These are phyloP conservation scores for Macrotrachela quadricornifera DNA, from an alignment of 1,140 invertebrate species.

Conservation along the genomic window DNA sequence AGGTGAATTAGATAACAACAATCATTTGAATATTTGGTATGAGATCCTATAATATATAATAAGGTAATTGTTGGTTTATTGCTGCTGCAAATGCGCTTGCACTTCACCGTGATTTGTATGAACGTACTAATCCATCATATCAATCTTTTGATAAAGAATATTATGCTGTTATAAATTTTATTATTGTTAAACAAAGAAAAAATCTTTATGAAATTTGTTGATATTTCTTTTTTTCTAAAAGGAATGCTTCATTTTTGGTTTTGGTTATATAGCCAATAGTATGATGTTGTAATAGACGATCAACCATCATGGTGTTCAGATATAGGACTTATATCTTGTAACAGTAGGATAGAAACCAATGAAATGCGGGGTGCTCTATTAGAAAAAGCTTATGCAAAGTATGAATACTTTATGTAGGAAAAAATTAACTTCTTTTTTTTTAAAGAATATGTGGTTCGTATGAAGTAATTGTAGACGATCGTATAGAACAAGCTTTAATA, in stretches of 20 bases:
- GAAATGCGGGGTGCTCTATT: constrained; percentile 35
- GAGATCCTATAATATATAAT: too few relatives aligned
- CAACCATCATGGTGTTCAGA: constrained; percentile 21
- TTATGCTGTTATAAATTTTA: constrained; percentile 16
- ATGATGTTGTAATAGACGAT: constrained; percentile 32
- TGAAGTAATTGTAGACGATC: constrained; percentile 19
- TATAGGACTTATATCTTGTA: neutral
- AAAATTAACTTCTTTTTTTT: too few relatives aligned
- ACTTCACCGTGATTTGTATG: neutral
- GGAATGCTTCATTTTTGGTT: constrained; percentile 26
- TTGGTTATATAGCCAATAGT: constrained; percentile 34
- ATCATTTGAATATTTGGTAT: neutral
- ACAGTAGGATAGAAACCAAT: constrained; percentile 9
- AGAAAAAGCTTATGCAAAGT: constrained; percentile 35
- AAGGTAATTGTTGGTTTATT: constrained; percentile 6
- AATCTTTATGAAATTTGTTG: neutral
- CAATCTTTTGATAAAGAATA: constrained; percentile 6
- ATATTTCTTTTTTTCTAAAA: neutral
- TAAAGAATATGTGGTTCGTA: constrained; percentile 20
- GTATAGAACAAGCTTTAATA: constrained; percentile 21
- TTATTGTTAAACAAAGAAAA: neutral
- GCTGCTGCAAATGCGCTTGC: neutral
- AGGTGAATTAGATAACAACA: constrained; percentile 1
- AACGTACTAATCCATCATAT: neutral
- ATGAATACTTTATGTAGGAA: constrained; percentile 12